These are phyloP conservation scores for Chrysocyon brachyurus DNA, from an alignment of 2,797 vertebrate species.

Conservation along the genomic window DNA sequence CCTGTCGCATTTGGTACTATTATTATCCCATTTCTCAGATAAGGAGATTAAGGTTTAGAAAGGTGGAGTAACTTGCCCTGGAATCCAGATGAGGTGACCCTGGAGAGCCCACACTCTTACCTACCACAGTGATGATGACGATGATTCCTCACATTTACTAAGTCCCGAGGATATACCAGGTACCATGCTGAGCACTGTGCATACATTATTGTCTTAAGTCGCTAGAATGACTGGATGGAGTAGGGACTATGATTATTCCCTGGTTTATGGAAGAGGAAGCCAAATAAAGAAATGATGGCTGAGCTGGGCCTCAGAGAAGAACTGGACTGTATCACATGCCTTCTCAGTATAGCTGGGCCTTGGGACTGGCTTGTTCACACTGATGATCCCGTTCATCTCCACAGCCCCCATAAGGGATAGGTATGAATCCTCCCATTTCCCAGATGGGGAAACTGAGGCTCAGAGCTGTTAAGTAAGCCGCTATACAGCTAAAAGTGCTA, in stretches of 20 bases:
- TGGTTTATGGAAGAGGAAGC: background rate
- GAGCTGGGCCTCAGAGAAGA: background rate
- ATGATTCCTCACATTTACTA: background rate
- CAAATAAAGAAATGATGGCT: background rate
- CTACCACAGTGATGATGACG: background rate
- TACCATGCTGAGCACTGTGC: rapidly evolving
- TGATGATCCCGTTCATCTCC: background rate
- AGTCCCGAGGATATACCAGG: background rate
- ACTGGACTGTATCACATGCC: no score
- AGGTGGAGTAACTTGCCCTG: background rate
- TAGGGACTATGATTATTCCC: background rate
- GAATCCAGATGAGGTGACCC: background rate
- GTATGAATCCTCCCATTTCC: background rate
- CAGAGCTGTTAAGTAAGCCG: background rate
- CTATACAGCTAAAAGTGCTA: background rate
- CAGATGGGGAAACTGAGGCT: background rate
- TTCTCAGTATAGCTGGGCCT: background rate
- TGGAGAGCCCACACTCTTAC: background rate
- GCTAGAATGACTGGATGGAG: background rate
- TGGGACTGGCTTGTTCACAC: rapidly evolving
- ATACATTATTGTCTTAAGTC: background rate
- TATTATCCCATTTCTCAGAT: slow-evolving; percentile 32
- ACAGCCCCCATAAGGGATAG: background rate
- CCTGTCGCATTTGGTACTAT: background rate
- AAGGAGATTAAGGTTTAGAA: background rate